A percentile compares a stretch with the other conserved stretches of the same genome.
These are phyloP conservation scores for Amphiduros pacificus DNA, from an alignment of 2,888 invertebrate species.

Conservation along the genomic window DNA sequence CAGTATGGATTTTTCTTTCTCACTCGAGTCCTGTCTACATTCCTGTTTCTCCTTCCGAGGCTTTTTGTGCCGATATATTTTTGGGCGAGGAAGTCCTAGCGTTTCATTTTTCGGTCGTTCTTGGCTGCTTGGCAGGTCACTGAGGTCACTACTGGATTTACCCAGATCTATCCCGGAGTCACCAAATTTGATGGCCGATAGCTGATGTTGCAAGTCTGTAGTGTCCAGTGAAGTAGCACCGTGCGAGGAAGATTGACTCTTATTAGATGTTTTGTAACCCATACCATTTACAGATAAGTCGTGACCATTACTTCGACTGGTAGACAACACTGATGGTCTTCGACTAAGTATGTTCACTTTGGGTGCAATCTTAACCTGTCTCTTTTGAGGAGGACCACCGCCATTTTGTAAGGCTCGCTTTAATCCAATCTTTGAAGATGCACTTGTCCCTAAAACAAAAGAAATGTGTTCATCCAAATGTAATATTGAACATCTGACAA, in stretches of 20 bases:
- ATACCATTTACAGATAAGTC: too few relatives aligned
- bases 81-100: slow-evolving; percentile 1
- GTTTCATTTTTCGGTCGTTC: neutral
- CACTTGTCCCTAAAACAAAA: too few relatives aligned
- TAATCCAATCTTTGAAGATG: too few relatives aligned
- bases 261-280: neutral
- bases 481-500: too few relatives aligned
- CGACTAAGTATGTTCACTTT: slow-evolving; percentile 11
- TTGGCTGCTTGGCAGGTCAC: neutral
- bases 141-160: neutral
- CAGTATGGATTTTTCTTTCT: neutral
- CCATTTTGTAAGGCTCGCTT: too few relatives aligned
- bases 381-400: too few relatives aligned
- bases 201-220: slow-evolving; percentile 14
- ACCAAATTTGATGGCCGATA: slow-evolving; percentile 20
- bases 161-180: neutral
- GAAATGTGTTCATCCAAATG: too few relatives aligned
- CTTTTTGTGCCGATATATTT: neutral
- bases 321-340: too few relatives aligned
- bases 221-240: slow-evolving; percentile 7
- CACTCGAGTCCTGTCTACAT: neutral
- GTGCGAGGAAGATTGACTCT: neutral
- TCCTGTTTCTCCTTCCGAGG: slow-evolving; percentile 10
- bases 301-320: neutral
- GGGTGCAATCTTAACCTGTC: slow-evolving; percentile 12